Base-by-base conservation (phyloP, 2,113 vertebrate genomes). In the Ahaetulla prasina region DNA sequence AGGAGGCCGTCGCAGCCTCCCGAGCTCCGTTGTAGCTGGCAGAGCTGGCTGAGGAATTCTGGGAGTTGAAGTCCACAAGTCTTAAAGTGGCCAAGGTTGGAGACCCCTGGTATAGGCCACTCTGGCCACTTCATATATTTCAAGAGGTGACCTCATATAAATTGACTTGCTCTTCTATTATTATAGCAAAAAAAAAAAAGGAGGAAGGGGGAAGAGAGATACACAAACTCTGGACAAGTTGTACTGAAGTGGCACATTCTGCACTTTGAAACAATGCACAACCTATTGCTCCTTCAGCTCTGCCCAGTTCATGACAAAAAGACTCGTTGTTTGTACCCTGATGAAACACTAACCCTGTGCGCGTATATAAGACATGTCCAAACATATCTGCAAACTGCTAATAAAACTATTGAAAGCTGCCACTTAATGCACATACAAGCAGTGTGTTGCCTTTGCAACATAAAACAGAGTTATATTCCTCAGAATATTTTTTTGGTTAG, bases 401-500 rank as follows among this genome's bases (percentile, higher is more conserved):
- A 45, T 54, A 80, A 49, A 89, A 55, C 23, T 84, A 49, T 47
- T 43, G 45, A 47, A 92, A 89, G 50, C n/a, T 47, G 74, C 20
- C 43, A 89, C 12, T 57, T 8, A 10, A 60, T 57, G 25, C 22
- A 30, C 16, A 22, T 39, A 47, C 4, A 10, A 18, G n/a, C 25
- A 4, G 43, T 3, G 49, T 27, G 27, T 27, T 89, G 12, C 60
- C 27, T 80, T 49, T 49, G 20, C 60, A 49, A 25, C 22, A 22
- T 39, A 27, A 9, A 16, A 8, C 88, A 68, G 85, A 57, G 25
- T 91, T 30, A 50, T 30, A 50, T 30, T 0, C 90, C 54, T 90
- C 90, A 92, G 47, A 94, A 94, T 93, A 35, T 92, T 93, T 85
- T 94, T 92, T 91, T 91, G 90, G 0, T 0, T 89, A 1, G 91